Evolutionary conservation across 2,888 invertebrate genomes (phyloP).

Genomic region (Acanthacorydalis orientalis): DNA sequence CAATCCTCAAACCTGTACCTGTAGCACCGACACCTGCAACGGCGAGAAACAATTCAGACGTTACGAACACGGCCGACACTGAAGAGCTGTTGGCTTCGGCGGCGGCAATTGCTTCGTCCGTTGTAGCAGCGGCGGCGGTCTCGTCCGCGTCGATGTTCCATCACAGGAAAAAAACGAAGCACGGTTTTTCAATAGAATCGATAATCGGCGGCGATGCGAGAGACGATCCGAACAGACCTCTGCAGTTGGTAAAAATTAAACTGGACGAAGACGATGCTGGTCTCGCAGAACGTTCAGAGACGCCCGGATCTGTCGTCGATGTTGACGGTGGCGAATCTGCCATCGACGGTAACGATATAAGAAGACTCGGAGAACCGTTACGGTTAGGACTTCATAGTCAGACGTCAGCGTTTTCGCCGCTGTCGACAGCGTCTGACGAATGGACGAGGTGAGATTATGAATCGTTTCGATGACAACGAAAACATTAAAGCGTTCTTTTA

Average conservation of each 20-base stretch:
- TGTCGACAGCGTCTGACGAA: constrained; percentile 38
- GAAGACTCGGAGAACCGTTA: constrained; percentile 9
- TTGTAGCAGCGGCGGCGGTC: no score
- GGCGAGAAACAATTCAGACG: constrained; percentile 6
- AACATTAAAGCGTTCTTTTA: no score
- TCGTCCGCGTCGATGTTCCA: not conserved
- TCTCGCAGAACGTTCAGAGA: constrained; percentile 2
- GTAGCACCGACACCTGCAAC: constrained; percentile 18
- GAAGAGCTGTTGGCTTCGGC: constrained; percentile 26
- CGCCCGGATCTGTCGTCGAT: not conserved
- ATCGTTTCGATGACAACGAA: no score
- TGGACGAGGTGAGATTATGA: constrained; percentile 52
- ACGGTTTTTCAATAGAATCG: constrained; percentile 45
- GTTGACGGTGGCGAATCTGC: constrained; percentile 11
- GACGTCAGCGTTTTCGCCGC: constrained; percentile 52
- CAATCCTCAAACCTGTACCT: constrained; percentile 25
- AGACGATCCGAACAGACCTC: constrained; percentile 13
- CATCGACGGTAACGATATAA: constrained; percentile 15
- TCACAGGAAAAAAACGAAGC: constrained; percentile 29
- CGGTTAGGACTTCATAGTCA: constrained; percentile 24
- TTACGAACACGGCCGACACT: constrained; percentile 14
- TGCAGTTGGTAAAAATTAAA: constrained; percentile 14
- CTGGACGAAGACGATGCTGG: constrained; percentile 7
- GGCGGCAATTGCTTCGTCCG: constrained; percentile 10
- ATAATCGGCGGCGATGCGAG: constrained; percentile 30